phyloP scores from a whole-genome alignment of 2,797 vertebrate species.

The Sternotherus odoratus region DNA sequence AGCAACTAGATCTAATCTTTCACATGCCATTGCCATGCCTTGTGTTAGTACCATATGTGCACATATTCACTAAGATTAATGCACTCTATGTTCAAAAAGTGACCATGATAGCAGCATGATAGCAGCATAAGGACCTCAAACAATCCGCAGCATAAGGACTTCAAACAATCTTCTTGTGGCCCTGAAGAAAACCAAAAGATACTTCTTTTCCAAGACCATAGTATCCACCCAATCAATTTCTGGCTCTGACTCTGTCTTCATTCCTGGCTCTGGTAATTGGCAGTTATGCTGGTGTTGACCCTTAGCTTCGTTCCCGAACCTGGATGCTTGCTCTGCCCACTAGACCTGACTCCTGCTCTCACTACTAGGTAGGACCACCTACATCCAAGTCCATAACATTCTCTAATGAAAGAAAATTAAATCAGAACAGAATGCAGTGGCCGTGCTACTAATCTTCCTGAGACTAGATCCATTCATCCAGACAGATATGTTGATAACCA shows the following conservation, averaged over 20 bases:
- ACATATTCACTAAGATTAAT: background rate
- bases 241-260: background rate
- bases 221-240: background rate
- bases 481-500: background rate
- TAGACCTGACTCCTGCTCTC: background rate
- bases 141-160: background rate
- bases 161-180: background rate
- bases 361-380: background rate
- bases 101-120: too few relatives aligned
- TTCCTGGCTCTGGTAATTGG: background rate
- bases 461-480: background rate
- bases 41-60: background rate
- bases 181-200: background rate
- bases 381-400: background rate
- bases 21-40: conserved; percentile 1
- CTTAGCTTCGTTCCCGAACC: background rate
- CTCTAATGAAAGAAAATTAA: background rate
- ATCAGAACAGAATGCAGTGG: background rate
- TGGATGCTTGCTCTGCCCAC: background rate
- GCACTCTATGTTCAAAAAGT: too few relatives aligned
- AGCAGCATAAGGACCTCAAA: too few relatives aligned
- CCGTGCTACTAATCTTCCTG: background rate
- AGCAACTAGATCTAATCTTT: conserved; percentile 23
- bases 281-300: too few relatives aligned
- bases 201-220: background rate